A percentile compares a stretch with the other conserved stretches of the same genome.
Conservation (phyloP, 1,140 invertebrate genomes). For the Neelides sp. region DNA sequence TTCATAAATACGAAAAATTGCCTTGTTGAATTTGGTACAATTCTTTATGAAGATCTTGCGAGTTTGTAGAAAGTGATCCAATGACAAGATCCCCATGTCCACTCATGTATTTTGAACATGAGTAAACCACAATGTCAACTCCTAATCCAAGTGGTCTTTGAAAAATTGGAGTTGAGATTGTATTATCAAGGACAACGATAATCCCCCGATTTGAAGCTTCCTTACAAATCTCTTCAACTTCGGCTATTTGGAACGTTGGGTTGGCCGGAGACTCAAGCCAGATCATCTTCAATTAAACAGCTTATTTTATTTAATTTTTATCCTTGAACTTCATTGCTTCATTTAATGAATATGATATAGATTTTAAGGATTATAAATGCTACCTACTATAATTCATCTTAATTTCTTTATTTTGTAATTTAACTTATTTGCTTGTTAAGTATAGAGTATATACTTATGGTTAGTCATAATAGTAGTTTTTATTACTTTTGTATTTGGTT, state of each 20-base stretch:
- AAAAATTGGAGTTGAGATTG: slow-evolving; percentile 48
- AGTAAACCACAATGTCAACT: slow-evolving; percentile 50
- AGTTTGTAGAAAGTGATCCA: slow-evolving; percentile 43
- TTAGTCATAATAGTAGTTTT: no score
- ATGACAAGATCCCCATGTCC: slow-evolving; percentile 54
- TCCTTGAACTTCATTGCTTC: no score
- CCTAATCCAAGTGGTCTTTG: slow-evolving; percentile 48
- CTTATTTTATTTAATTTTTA: background rate
- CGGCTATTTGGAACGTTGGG: slow-evolving; percentile 47
- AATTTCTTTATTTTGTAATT: no score
- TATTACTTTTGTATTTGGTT: slow-evolving; percentile 71
- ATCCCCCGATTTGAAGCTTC: slow-evolving; percentile 34
- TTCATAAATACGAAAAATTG: background rate
- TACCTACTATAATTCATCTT: no score
- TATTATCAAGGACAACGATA: slow-evolving; percentile 51
- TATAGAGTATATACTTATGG: no score
- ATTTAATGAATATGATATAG: no score
- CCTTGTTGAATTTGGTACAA: slow-evolving; percentile 41
- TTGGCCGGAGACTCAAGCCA: slow-evolving; percentile 56
- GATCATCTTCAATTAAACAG: slow-evolving; percentile 38
- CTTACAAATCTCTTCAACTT: slow-evolving; percentile 43
- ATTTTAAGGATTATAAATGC: no score
- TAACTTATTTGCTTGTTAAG: no score
- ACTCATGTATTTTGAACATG: slow-evolving; percentile 54
- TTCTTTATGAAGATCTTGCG: slow-evolving; percentile 37